Evolutionary conservation across 2,113 vertebrate species (phyloP), one percentile per base, ranked within the genome.

Genomic region (Nothocercus julius): DNA sequence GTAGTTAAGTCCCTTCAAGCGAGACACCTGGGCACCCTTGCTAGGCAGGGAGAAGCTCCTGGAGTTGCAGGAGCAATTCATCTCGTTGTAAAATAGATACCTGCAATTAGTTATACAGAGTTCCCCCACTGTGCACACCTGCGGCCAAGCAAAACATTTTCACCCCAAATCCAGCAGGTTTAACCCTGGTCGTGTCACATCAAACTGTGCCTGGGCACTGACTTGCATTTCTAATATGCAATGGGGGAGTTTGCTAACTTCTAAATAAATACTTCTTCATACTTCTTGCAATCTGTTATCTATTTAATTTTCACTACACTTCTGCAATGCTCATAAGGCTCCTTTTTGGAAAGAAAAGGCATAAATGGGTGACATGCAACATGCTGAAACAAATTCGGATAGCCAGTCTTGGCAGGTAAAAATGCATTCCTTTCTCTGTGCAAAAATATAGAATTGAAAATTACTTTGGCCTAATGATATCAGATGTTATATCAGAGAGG

Each of bases 401-500:
- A 76, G 61, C 27, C 49, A 62, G 38, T 45, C 64, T 78, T 61
- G 0, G 0, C 10, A 75, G 67, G 67, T 85, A 62, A 73, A 94
- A 95, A 90, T 87, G 20, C 72, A 75, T 89, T 90, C 74, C 58
- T 45, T 92, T 89, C 77, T 92, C 49, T 66, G 27, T 32, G 0
- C 79, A 30, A 87, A 59, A 90, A 82, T 91, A 38, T 44, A 40
- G 22, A 15, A 4, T 77, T 91, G 68, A 91, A 95, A 95, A 69
- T 59, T 92, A 82, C 81, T 69, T 82, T 86, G 86, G 36, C 40
- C 44, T 90, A 95, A 76, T 95, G 81, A 64, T 90, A 93, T 97
- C 90, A 93, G 88, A 64, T 92, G 82, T 86, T 96, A 88, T 81
- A 66, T 96, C 87, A 94, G 93, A 89, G 64, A 73, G 70, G 94